A percentile compares a stretch with the other conserved stretches of the same genome.
Conservation (phyloP, 2,797 vertebrate species). For the Bradypodion pumilum region DNA sequence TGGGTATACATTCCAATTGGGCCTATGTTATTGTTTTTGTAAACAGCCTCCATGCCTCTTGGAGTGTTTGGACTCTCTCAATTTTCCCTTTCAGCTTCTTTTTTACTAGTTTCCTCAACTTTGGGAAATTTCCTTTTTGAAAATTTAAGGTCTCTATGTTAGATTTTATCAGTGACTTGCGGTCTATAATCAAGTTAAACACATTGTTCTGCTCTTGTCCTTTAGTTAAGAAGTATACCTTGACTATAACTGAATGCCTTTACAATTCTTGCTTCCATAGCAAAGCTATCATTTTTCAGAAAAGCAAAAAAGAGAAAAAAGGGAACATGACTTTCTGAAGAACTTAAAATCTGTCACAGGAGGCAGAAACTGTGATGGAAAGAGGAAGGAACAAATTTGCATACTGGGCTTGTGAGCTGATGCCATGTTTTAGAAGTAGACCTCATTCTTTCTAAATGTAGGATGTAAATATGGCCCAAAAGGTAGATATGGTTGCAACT, state of each 20-base stretch:
- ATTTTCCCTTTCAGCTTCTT: too few species aligned
- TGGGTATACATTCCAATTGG: too few species aligned
- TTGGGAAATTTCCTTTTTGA: too few species aligned
- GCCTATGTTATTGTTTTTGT: too few species aligned
- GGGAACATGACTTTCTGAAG: neutral
- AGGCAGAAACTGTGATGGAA: neutral
- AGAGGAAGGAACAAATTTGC: neutral
- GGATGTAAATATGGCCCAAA: too few species aligned
- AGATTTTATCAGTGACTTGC: too few species aligned
- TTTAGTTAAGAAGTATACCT: neutral
- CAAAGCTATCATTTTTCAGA: neutral
- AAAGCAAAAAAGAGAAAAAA: too few species aligned
- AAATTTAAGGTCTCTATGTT: too few species aligned
- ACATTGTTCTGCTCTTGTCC: neutral
- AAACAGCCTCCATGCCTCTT: too few species aligned
- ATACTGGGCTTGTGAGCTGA: neutral
- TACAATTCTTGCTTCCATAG: neutral
- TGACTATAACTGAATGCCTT: neutral
- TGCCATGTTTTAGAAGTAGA: neutral
- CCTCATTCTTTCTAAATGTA: neutral
- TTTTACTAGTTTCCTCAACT: too few species aligned
- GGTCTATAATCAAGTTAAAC: too few species aligned
- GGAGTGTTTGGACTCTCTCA: too few species aligned
- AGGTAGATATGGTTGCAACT: neutral
- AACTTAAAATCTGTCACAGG: neutral